These are phyloP conservation scores for Meles meles DNA, from an alignment of 2,113 vertebrate genomes.

Conservation along the genomic window DNA sequence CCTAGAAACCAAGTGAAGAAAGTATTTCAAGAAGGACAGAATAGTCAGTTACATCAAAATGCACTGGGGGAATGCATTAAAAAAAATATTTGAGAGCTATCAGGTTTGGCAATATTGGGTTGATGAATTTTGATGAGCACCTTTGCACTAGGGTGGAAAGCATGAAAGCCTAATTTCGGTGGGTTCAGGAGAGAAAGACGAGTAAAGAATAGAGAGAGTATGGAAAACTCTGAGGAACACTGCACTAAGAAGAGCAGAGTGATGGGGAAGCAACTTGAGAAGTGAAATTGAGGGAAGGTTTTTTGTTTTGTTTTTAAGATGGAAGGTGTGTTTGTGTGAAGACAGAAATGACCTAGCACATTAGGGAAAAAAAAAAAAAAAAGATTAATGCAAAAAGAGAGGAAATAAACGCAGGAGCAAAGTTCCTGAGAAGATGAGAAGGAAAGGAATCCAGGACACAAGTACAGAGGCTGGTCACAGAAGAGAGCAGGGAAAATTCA, in stretches of 20 bases:
- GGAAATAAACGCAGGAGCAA: not conserved
- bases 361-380: not conserved
- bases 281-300: not conserved
- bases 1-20: constrained; percentile 11
- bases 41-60: not conserved
- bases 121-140: not conserved
- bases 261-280: not conserved
- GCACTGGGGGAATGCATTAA: not conserved
- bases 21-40: not conserved
- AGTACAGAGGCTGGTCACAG: not conserved
- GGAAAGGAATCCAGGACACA: not conserved
- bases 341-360: not conserved
- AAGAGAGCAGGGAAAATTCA: not conserved
- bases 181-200: not conserved
- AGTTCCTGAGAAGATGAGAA: not conserved
- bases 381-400: not conserved
- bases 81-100: not conserved
- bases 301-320: not conserved
- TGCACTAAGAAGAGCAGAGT: not conserved
- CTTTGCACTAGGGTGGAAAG: not conserved
- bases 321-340: not conserved
- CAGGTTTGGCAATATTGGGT: not conserved
- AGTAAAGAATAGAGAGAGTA: not conserved
- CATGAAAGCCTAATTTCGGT: not conserved
- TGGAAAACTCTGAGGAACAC: not conserved